Base-by-base conservation (phyloP, 2,888 invertebrate genomes). In the Stenodera caucasica region DNA sequence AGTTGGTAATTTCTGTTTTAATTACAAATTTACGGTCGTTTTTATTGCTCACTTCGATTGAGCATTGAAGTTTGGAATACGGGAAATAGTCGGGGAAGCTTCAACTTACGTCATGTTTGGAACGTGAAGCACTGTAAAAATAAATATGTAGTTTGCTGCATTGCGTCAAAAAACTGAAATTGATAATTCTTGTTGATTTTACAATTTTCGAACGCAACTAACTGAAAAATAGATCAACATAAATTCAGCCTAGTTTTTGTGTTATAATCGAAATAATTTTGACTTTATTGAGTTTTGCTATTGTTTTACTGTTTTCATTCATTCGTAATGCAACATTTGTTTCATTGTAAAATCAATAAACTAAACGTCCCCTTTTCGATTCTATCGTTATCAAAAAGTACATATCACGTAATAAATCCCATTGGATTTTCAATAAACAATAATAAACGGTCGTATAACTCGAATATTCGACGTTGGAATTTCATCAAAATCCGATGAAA, bases 151-250 rank as follows among this genome's bases (percentile, higher is more conserved):
- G 26, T 26, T 26, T 49, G n/a, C 3, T 18, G 23, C 49, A 15
- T 26, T 26, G 26, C 26, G 26, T 2, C 26, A 26, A 26, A 2
- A 5, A 26, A 60, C n/a, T 60, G 55, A 60, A 60, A 60, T 56
- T 55, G 49, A 60, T 26, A 26, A 26, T 26, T 26, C 26, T 26
- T 26, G 26, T 26, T 26, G 5, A 4, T 26, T 26, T 26, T 4
- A 4, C 26, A 26, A 26, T 26, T 26, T 26, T 26, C n/a, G n/a
- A n/a, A n/a, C n/a, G n/a, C n/a, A n/a, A n/a, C n/a, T n/a, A n/a
- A n/a, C n/a, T n/a, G n/a, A n/a, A n/a, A n/a, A n/a, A n/a, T n/a
- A n/a, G n/a, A n/a, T n/a, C n/a, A n/a, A n/a, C n/a, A n/a, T n/a
- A n/a, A n/a, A n/a, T 26, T 26, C 2, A 4, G 26, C 5, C 2